Evolutionary conservation across 2,888 invertebrate species (phyloP), one percentile per base, ranked within the genome.

Genomic region (Mylabris sibirica): DNA sequence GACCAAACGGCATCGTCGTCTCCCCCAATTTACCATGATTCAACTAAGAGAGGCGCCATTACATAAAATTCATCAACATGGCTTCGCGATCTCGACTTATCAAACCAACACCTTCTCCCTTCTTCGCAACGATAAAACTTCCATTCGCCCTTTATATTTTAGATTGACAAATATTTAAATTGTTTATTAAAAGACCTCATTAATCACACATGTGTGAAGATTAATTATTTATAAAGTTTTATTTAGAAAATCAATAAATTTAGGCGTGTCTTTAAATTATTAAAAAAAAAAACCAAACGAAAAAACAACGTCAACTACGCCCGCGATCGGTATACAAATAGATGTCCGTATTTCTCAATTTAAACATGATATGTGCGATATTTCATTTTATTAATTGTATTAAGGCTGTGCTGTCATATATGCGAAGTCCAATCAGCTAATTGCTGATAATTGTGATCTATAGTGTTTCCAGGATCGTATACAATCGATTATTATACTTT

Each of bases 401-500:
- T 81, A 80, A 69, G 74, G 75, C 77, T 73, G 76, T 75, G 74
- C 73, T 75, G 76, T 70, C 74, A 74, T 76, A 76, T 76, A 78
- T 75, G 75, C 73, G 75, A 77, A 76, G 79, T 80, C 78, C 82
- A 82, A 82, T 82, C 82, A 82, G 79, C 81, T 81, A 82, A 82
- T 82, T 82, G 82, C 78, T 76, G 76, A 79, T 79, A 81, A 82
- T 80, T 81, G 77, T 76, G 74, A 75, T 79, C 76, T 77, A 76
- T 77, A 72, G 72, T 65, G 76, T 72, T 78, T 74, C 77, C 77
- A 76, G 75, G 77, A 71, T 72, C 70, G 75, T 73, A 74, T 75
- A 78, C 78, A 78, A 80, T 81, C 79, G 78, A 80, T 80, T 80
- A 80, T 80, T 79, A 80, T 72, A 70, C 66, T 72, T 73, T 70